Percentiles rank a stretch among this genome's conserved stretches.
phyloP scores from a whole-genome alignment of 2,888 invertebrate genomes.

The Agrypnus murinus region DNA sequence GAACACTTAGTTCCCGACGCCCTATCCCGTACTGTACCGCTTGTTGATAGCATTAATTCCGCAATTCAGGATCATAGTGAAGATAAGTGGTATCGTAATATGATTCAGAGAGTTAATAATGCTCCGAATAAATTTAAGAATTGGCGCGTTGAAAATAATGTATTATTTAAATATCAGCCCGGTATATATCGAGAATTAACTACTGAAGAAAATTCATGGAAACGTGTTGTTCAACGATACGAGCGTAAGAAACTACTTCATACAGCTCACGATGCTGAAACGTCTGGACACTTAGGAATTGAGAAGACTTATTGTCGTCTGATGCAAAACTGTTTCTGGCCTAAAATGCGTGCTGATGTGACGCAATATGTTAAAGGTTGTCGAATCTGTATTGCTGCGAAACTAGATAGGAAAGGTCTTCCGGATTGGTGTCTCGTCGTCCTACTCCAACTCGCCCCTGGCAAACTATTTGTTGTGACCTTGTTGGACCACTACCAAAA shows the following conservation, averaged over 20 bases:
- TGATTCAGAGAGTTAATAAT: neutral
- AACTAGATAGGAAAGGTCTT: slow-evolving; percentile 45
- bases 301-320: slow-evolving; percentile 47
- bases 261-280: slow-evolving; percentile 40
- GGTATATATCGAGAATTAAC: neutral
- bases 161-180: neutral
- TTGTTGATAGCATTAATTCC: neutral
- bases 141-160: neutral
- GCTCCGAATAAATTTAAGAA: neutral
- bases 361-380: slow-evolving; percentile 52
- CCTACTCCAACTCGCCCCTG: slow-evolving; percentile 51
- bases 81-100: neutral
- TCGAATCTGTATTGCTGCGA: slow-evolving; percentile 55
- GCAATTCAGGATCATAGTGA: neutral
- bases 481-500: slow-evolving; percentile 30
- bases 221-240: slow-evolving; percentile 31
- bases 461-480: slow-evolving; percentile 51
- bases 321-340: slow-evolving; percentile 50
- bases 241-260: slow-evolving; percentile 20
- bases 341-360: slow-evolving; percentile 46
- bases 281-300: slow-evolving; percentile 48
- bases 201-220: slow-evolving; percentile 29
- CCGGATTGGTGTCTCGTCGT: slow-evolving; percentile 47
- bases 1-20: too few species aligned
- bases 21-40: neutral